A percentile compares a stretch with the other conserved stretches of the same genome.
These are phyloP conservation scores for Eciton burchellii DNA, from an alignment of 1,140 invertebrate species.

Conservation along the genomic window DNA sequence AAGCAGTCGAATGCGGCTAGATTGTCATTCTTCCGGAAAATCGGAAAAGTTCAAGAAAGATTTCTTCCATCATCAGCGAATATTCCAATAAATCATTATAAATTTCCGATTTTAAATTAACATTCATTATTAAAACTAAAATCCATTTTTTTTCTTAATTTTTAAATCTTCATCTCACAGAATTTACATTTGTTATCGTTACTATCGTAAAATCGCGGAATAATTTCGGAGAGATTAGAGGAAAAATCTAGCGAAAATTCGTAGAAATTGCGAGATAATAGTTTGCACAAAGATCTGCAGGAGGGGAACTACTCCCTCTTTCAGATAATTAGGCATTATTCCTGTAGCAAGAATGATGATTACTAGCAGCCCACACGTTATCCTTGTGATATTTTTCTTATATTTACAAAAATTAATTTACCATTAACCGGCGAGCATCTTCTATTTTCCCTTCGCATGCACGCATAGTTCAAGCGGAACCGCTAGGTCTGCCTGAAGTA, in stretches of 20 bases:
- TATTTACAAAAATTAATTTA: conserved; percentile 61
- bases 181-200: neutral
- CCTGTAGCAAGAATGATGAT: conserved; percentile 5
- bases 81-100: neutral
- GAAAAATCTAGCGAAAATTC: neutral
- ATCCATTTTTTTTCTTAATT: neutral
- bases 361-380: conserved; percentile 30
- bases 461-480: conserved; percentile 42
- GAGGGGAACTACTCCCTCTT: conserved; percentile 20
- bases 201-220: neutral
- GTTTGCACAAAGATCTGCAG: neutral
- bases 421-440: conserved; percentile 34
- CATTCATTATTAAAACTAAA: conserved; percentile 15
- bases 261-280: neutral
- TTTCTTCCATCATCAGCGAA: neutral
- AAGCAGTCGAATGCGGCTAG: neutral
- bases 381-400: conserved; percentile 47
- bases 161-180: neutral
- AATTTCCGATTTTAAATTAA: neutral
- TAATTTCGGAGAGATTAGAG: neutral
- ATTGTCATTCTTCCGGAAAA: neutral
- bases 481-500: neutral
- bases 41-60: neutral
- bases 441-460: conserved; percentile 44
- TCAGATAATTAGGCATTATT: conserved; percentile 46